Evolutionary conservation across 2,888 invertebrate species (phyloP).

Genomic region (Campoplex nolae): DNA sequence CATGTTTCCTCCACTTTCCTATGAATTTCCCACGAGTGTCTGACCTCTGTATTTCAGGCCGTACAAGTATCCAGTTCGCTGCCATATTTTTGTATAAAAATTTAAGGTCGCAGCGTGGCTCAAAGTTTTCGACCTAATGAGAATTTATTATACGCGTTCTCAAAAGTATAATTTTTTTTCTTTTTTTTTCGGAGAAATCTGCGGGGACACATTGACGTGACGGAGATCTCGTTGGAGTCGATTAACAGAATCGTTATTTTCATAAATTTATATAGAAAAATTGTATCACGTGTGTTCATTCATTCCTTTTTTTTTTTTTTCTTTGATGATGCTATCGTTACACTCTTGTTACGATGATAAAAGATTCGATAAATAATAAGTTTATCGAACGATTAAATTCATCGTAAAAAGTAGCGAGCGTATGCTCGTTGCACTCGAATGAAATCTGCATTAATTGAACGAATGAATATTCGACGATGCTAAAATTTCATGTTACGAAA

Average conservation of each 20-base stretch:
- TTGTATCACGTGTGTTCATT: not conserved
- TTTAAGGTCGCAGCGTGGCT: constrained; percentile 81
- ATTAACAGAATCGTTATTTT: not conserved
- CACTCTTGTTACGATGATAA: not conserved
- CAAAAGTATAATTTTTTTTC: too few species aligned
- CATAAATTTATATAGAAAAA: not conserved
- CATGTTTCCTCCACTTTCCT: constrained; percentile 70
- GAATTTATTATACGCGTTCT: constrained; percentile 34
- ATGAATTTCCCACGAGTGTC: constrained; percentile 82
- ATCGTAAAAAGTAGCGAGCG: not conserved
- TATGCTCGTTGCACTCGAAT: not conserved
- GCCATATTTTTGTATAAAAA: constrained; percentile 79
- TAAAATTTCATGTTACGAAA: constrained; percentile 5
- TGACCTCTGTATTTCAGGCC: constrained; percentile 70
- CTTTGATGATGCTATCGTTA: not conserved
- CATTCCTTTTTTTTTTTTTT: not conserved
- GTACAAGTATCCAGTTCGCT: constrained; percentile 47
- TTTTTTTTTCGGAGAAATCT: not conserved
- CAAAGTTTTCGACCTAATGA: constrained; percentile 40
- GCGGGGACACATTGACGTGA: constrained; percentile 2
- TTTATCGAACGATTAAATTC: not conserved
- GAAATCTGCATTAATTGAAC: not conserved
- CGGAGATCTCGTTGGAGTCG: not conserved
- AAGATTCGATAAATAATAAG: not conserved
- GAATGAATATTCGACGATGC: not conserved